These are phyloP conservation scores for Corvus hawaiiensis DNA, from an alignment of 2,113 vertebrate species.

Conservation along the genomic window DNA sequence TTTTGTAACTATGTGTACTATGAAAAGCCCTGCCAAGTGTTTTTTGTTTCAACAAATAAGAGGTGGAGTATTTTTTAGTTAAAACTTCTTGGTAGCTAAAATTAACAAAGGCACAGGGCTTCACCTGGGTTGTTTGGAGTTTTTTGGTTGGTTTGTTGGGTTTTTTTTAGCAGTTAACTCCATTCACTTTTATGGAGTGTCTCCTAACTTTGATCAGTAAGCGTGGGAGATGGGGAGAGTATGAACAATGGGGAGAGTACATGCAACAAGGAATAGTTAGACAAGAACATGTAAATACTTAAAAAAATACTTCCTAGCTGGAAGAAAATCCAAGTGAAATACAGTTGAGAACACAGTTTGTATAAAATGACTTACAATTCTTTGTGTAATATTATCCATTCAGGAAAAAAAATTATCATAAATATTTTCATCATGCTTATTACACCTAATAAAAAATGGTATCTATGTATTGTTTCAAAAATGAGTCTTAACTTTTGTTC, in stretches of 20 bases:
- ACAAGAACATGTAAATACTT: background rate
- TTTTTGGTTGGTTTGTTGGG: background rate
- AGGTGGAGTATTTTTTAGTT: background rate
- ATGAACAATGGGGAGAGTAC: background rate
- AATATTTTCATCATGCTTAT: constrained; percentile 32
- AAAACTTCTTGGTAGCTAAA: background rate
- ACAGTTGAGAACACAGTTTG: background rate
- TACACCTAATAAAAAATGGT: constrained; percentile 62
- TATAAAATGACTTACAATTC: background rate
- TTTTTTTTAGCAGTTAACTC: background rate
- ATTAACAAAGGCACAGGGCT: background rate
- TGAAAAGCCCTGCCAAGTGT: background rate
- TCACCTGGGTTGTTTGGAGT: background rate
- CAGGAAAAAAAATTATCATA: background rate
- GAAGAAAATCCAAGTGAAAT: background rate
- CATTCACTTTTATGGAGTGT: background rate
- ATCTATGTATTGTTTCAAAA: constrained; percentile 13
- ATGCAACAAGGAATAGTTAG: background rate
- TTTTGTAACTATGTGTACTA: background rate
- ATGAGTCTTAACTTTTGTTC: background rate
- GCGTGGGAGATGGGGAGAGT: background rate
- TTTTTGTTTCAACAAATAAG: background rate
- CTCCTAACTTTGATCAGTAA: background rate
- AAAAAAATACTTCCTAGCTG: background rate
- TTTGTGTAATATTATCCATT: background rate